phyloP scores from a whole-genome alignment of 2,797 vertebrate genomes.

The Xyrichtys novacula region DNA sequence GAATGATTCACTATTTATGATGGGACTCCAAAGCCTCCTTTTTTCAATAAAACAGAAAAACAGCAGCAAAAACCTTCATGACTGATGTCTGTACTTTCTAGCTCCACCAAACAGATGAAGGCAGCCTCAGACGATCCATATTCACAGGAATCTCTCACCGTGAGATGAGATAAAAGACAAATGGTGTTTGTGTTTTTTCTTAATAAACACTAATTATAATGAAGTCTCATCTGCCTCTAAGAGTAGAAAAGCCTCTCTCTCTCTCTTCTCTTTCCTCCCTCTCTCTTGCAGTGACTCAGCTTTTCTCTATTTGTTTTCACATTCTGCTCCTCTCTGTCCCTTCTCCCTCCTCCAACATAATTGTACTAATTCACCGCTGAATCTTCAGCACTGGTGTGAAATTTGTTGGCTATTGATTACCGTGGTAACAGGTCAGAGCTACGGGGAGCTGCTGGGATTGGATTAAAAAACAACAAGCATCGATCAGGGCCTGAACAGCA shows the following conservation, averaged over 20 bases:
- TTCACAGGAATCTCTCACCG: background rate
- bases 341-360: slow-evolving; percentile 38
- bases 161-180: background rate
- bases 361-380: slow-evolving; percentile 46
- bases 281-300: slow-evolving; percentile 24
- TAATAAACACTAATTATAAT: slow-evolving; percentile 1
- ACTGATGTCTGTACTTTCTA: background rate
- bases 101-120: background rate
- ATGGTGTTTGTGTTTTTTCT: background rate
- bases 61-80: background rate
- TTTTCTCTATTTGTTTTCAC: slow-evolving; percentile 18
- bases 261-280: too few relatives aligned
- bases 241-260: background rate
- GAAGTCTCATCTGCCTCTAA: background rate
- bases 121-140: background rate
- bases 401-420: slow-evolving; percentile 64
- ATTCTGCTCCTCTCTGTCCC: slow-evolving; percentile 11
- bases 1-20: too few relatives aligned
- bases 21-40: background rate
- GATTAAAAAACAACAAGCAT: slow-evolving; percentile 35
- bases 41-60: background rate
- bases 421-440: slow-evolving; percentile 45
- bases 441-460: slow-evolving; percentile 24
- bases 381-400: slow-evolving; percentile 24
- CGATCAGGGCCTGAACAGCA: slow-evolving; percentile 40